Evolutionary conservation across 2,888 invertebrate genomes (phyloP).

Genomic region (Tipula helvola): DNA sequence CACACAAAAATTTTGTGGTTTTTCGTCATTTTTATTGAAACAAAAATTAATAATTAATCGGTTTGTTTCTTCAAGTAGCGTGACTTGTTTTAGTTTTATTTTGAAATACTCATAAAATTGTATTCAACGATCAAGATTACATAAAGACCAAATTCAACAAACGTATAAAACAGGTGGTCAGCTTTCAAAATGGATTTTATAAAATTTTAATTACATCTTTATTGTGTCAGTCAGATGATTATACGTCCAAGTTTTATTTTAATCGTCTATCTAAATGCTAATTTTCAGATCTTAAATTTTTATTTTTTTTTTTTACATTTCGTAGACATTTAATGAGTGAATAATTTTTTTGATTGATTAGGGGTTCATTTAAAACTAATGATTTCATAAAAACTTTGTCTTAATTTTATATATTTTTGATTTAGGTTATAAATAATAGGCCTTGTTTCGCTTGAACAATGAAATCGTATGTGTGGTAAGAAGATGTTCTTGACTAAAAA

Average conservation of each 20-base stretch:
- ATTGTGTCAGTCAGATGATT: not conserved
- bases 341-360: constrained; percentile 6
- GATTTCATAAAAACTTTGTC: not conserved
- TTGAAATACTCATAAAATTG: not conserved
- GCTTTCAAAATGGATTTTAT: not conserved
- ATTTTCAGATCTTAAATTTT: not conserved
- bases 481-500: not conserved
- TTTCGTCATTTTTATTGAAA: too few relatives aligned
- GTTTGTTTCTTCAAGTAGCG: not conserved
- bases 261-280: not conserved
- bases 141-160: not conserved
- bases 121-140: not conserved
- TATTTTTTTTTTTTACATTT: not conserved
- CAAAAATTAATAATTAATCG: too few relatives aligned
- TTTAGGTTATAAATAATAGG: not conserved
- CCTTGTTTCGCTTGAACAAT: not conserved
- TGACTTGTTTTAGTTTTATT: not conserved
- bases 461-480: not conserved
- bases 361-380: not conserved
- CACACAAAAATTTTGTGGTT: too few relatives aligned
- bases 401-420: not conserved
- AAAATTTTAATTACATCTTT: not conserved
- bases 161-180: not conserved
- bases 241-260: not conserved
- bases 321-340: constrained; percentile 4